phyloP scores from a whole-genome alignment of 1,140 invertebrate species.

The Heliconius hewitsoni region DNA sequence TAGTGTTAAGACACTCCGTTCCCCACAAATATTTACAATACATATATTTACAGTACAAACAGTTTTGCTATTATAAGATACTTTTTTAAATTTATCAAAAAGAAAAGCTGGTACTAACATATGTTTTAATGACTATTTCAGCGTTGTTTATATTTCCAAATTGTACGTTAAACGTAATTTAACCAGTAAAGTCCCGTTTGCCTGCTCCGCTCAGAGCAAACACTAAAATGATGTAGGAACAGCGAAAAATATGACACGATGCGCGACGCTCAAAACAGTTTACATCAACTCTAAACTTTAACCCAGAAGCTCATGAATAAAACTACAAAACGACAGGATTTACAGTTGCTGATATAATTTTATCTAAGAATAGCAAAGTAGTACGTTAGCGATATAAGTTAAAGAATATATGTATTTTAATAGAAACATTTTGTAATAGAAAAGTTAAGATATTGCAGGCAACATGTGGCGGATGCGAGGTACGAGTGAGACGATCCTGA shows the following conservation, averaged over 20 bases:
- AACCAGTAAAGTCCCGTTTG: slow-evolving; percentile 28
- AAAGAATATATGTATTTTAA: slow-evolving; percentile 31
- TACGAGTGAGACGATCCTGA: slow-evolving; percentile 40
- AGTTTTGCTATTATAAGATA: background rate
- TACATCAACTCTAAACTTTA: slow-evolving; percentile 49
- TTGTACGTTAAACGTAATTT: slow-evolving; percentile 25
- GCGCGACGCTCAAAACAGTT: slow-evolving; percentile 56
- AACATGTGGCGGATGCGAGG: slow-evolving; percentile 44
- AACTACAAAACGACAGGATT: slow-evolving; percentile 1
- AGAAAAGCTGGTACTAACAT: background rate
- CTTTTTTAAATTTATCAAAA: background rate
- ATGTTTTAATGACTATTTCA: background rate
- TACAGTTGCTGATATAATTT: slow-evolving; percentile 15
- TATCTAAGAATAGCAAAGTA: background rate
- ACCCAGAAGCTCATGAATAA: background rate
- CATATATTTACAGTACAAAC: too few relatives aligned
- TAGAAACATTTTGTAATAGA: slow-evolving; percentile 26
- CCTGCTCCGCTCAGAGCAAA: slow-evolving; percentile 44
- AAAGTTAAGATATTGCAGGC: slow-evolving; percentile 46
- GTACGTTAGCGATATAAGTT: background rate
- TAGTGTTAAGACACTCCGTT: too few relatives aligned
- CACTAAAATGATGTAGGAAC: slow-evolving; percentile 50
- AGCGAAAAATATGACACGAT: slow-evolving; percentile 54
- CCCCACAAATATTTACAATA: too few relatives aligned
- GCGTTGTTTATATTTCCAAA: slow-evolving; percentile 18